phyloP scores from a whole-genome alignment of 1,140 invertebrate genomes.

The Megalopta genalis region DNA sequence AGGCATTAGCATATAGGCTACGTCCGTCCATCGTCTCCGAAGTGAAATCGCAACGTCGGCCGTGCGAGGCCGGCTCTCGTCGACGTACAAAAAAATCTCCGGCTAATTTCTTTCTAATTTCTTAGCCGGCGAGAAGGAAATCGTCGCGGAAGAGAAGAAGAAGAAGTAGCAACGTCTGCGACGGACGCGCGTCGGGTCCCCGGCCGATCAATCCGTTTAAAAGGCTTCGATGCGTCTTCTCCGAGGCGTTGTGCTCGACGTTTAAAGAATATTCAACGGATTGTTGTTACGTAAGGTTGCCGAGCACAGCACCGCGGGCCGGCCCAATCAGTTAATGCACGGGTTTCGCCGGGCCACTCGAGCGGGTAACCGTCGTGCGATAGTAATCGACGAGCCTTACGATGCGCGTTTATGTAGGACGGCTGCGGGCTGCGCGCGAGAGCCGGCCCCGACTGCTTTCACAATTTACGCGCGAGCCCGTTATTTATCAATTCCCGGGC shows the following conservation, averaged over 20 bases:
- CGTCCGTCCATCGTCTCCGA: background rate
- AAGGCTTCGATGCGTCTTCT: no score
- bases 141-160: no score
- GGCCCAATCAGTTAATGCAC: constrained; percentile 32
- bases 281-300: background rate
- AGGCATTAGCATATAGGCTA: constrained; percentile 1
- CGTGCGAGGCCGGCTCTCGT: no score
- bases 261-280: background rate
- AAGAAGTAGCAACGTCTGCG: no score
- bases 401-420: constrained; percentile 10
- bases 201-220: background rate
- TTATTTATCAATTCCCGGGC: constrained; percentile 27
- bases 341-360: background rate
- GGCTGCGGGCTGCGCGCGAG: background rate
- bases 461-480: constrained; percentile 25
- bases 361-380: background rate
- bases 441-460: constrained; percentile 17
- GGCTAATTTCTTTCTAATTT: no score
- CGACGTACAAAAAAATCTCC: no score
- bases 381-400: constrained; percentile 26
- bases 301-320: background rate
- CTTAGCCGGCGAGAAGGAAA: no score
- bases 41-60: background rate
- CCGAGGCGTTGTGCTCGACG: no score
- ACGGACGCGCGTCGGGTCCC: no score